Conservation (phyloP, 2,113 vertebrate genomes). For the Sphyrna mokarran region DNA sequence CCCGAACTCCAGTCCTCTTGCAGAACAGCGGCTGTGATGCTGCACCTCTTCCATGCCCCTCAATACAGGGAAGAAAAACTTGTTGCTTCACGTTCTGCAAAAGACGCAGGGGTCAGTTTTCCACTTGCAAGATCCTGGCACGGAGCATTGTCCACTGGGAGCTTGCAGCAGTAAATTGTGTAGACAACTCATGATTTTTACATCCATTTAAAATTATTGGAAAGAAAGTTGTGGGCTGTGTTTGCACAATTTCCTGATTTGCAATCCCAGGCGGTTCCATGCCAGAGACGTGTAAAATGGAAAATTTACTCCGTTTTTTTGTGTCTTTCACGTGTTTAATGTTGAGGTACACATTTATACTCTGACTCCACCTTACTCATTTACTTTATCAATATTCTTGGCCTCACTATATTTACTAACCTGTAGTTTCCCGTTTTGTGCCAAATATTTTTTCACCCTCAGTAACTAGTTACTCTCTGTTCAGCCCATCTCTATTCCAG, state of each 20-base stretch:
- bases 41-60: not conserved
- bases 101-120: not conserved
- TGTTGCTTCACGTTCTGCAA: not conserved
- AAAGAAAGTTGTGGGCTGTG: not conserved
- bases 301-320: not conserved
- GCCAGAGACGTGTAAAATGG: not conserved
- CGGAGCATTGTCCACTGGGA: not conserved
- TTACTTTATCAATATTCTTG: not conserved
- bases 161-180: not conserved
- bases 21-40: not conserved
- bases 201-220: constrained; percentile 27
- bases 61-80: not conserved
- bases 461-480: not conserved
- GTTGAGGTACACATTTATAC: not conserved
- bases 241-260: constrained; percentile 26
- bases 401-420: not conserved
- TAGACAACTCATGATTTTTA: constrained; percentile 1
- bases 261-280: not conserved
- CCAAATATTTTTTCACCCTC: not conserved
- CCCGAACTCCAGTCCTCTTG: not conserved
- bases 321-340: not conserved
- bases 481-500: not conserved
- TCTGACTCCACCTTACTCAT: not conserved
- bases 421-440: not conserved
- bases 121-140: not conserved